Conservation (phyloP, 2,888 invertebrate genomes). For the Conomelus anceps region DNA sequence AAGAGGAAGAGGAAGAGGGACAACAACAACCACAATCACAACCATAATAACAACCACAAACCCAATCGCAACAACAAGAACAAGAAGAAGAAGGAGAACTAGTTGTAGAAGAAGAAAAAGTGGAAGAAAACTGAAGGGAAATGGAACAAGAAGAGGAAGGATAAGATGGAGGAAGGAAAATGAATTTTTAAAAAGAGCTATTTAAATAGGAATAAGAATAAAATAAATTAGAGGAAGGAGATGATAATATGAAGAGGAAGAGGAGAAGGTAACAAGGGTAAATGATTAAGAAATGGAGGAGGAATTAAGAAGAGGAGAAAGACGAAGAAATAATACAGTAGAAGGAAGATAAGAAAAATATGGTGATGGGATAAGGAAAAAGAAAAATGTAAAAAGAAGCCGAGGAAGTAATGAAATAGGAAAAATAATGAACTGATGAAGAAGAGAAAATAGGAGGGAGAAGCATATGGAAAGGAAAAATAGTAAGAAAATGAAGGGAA, state of each 20-base stretch:
- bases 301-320: no score
- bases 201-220: no score
- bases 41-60: background rate
- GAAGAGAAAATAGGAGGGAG: background rate
- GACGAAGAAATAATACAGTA: background rate
- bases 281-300: no score
- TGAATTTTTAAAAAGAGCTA: no score
- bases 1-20: background rate
- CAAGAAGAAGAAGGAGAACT: background rate
- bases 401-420: no score
- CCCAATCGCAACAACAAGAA: background rate
- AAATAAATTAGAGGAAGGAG: background rate
- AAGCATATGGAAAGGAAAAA: background rate
- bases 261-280: background rate
- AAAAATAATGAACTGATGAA: no score
- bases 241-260: background rate
- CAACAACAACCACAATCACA: background rate
- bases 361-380: background rate
- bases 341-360: background rate
- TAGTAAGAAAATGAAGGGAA: background rate
- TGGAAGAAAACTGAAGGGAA: background rate
- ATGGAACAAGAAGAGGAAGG: background rate
- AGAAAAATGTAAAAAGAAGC: background rate
- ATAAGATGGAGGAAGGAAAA: background rate
- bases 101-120: background rate